Evolutionary conservation across 2,888 invertebrate genomes (phyloP), one percentile per base, ranked within the genome.

Genomic region (Drosophila macrospina): DNA sequence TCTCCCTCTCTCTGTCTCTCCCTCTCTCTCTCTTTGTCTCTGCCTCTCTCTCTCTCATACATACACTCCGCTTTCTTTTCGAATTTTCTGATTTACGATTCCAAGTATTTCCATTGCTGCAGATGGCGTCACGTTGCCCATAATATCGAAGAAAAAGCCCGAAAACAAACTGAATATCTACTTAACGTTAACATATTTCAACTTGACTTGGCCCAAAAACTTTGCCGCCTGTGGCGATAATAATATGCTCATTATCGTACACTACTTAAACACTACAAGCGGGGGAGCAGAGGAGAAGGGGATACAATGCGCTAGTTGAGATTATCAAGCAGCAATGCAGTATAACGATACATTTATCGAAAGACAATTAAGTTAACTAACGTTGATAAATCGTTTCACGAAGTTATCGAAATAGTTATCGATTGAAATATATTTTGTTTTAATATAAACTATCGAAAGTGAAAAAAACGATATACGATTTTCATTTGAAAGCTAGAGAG

Each of bases 91-190:
- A 75, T 66, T 74, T 70, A 74, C 48, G 69, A 50, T 69, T 44
- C 45, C 24, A 32, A 34, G 44, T 54, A 11, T 44, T 28, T 10
- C 7, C 13, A n/a, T 8, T 8, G 42, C 52, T 45, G 45, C 56
- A 65, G 65, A 54, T 74, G 70, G 66, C 70, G 60, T 69, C 74
- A 74, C 74, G 74, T 70, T 41, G 45, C 41, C 36, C 66, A 50
- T 74, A 61, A 64, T 57, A 24, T 10, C 20, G 10, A 44, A 24
- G n/a, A 28, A 48, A 41, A 26, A 41, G 50, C 13, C 11, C n/a
- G 36, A 61, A 60, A 26, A 42, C 36, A 36, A 44, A 36, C 52
- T 26, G 26, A 20, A 39, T 28, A 47, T 57, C 64, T 24, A 68
- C 62, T 72, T 69, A 74, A 68, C 75, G 42, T 39, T 52, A 28